phyloP scores from a whole-genome alignment of 2,113 vertebrate genomes.

The Pelobates fuscus region DNA sequence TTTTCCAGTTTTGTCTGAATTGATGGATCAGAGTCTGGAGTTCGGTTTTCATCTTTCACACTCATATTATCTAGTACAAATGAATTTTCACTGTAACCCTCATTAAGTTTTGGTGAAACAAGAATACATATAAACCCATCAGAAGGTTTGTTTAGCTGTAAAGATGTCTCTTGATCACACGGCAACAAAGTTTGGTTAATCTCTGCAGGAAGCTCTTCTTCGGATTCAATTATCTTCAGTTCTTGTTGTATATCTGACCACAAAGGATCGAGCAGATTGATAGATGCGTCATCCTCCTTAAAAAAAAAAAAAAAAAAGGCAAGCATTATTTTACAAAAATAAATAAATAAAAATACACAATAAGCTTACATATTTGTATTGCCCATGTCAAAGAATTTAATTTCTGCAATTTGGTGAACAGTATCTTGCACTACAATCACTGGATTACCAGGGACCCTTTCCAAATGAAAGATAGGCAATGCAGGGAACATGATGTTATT shows the following conservation, averaged over 20 bases:
- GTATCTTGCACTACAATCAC: too few species aligned
- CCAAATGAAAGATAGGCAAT: too few species aligned
- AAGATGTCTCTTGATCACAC: conserved; percentile 5
- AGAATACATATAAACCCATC: conserved; percentile 15
- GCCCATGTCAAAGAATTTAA: too few species aligned
- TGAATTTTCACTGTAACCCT: not conserved
- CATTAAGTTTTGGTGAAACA: not conserved
- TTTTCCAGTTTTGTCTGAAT: conserved; percentile 44
- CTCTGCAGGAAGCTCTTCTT: conserved; percentile 69
- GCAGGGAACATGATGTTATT: too few species aligned
- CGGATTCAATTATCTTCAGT: conserved; percentile 83
- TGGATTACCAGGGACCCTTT: too few species aligned
- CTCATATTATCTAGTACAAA: not conserved
- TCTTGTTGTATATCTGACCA: conserved; percentile 82
- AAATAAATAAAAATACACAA: not conserved
- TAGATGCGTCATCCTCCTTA: conserved; percentile 29
- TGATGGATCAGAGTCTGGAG: conserved; percentile 33
- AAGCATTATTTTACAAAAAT: not conserved
- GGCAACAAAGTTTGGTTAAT: not conserved
- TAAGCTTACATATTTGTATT: too few species aligned
- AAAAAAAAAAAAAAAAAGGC: not conserved
- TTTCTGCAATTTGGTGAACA: too few species aligned
- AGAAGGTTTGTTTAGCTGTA: conserved; percentile 42
- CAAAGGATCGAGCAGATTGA: conserved; percentile 57
- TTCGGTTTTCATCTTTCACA: not conserved